Conservation (phyloP, 2,113 vertebrate species). For the Agapornis roseicollis region DNA sequence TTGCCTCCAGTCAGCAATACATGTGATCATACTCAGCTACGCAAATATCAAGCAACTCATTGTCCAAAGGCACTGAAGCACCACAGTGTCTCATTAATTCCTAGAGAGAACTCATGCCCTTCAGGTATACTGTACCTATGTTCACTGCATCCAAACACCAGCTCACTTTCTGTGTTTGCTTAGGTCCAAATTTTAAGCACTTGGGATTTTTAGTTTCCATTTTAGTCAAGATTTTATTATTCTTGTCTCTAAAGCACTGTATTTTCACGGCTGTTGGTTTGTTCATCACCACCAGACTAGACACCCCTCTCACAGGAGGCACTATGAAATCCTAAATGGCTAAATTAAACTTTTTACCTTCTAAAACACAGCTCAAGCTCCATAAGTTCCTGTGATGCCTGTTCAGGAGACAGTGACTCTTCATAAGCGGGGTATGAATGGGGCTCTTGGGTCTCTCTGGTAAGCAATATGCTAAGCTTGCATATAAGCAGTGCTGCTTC, state of each 20-base stretch:
- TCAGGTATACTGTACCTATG: not conserved
- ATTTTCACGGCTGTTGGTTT: not conserved
- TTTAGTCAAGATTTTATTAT: not conserved
- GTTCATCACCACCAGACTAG: not conserved
- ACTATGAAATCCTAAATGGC: not conserved
- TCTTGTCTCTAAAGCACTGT: not conserved
- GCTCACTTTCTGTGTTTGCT: not conserved
- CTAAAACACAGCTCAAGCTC: not conserved
- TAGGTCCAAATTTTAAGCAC: not conserved
- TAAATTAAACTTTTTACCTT: not conserved
- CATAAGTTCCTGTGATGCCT: not conserved
- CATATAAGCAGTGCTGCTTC: not conserved
- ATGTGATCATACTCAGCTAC: not conserved
- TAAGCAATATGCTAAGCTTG: not conserved
- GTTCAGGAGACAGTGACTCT: not conserved
- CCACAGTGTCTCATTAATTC: not conserved
- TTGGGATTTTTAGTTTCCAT: not conserved
- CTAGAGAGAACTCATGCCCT: not conserved
- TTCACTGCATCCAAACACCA: not conserved
- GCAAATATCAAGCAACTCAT: not conserved
- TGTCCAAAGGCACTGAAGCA: not conserved
- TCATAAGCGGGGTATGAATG: fast-evolving
- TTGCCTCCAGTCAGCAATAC: not conserved
- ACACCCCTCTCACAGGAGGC: not conserved
- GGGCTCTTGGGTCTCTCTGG: not conserved